Evolutionary conservation across 2,888 invertebrate species (phyloP).

Genomic region (Meandrusa payeni): DNA sequence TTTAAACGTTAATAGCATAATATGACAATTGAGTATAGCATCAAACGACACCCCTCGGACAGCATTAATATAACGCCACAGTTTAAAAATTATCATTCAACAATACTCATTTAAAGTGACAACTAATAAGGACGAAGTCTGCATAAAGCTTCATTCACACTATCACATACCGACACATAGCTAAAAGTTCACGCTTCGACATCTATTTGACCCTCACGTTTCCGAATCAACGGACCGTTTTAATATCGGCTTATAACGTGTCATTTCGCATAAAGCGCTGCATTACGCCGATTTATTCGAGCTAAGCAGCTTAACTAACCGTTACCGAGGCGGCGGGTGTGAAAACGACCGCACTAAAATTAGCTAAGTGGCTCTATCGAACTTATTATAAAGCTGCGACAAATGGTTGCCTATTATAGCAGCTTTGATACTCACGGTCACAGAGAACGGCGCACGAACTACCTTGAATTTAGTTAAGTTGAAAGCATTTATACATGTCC

Average conservation of each 20-base stretch:
- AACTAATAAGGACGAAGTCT: too few species aligned
- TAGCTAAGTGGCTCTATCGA: slow-evolving; percentile 58
- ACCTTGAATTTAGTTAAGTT: background rate
- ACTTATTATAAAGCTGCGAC: slow-evolving; percentile 39
- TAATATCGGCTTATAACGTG: slow-evolving; percentile 9
- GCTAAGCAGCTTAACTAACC: slow-evolving; percentile 45
- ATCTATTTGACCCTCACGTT: background rate
- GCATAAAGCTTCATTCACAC: too few species aligned
- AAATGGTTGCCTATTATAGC: slow-evolving; percentile 42
- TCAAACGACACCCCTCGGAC: too few species aligned
- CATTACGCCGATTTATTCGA: slow-evolving; percentile 25
- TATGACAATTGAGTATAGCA: too few species aligned
- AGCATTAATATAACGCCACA: too few species aligned
- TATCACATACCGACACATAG: background rate
- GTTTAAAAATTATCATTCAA: too few species aligned
- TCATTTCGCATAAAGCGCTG: slow-evolving; percentile 27
- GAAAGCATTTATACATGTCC: too few species aligned
- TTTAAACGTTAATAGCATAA: too few species aligned
- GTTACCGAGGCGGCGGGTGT: slow-evolving; percentile 47
- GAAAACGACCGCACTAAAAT: slow-evolving; percentile 51
- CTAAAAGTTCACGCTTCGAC: background rate
- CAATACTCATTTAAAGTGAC: too few species aligned
- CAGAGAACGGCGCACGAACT: slow-evolving; percentile 7
- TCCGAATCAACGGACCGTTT: slow-evolving; percentile 2
- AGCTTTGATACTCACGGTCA: slow-evolving; percentile 23